A percentile compares a stretch with the other conserved stretches of the same genome.
Conservation (phyloP, 2,797 vertebrate genomes). For the Cynopterus sphinx region DNA sequence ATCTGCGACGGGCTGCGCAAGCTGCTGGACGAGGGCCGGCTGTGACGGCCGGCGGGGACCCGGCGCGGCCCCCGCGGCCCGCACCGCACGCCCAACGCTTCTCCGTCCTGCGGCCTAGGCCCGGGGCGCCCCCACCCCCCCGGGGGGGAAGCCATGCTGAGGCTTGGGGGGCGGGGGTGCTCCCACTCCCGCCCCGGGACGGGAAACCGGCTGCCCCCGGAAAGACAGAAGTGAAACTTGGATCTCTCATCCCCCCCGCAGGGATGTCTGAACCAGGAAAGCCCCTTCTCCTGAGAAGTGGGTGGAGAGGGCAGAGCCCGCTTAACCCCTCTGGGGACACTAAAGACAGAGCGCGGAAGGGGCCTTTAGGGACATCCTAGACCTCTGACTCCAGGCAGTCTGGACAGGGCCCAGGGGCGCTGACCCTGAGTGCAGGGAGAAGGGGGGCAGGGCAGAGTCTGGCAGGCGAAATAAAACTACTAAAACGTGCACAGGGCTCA, state of each 20-base stretch:
- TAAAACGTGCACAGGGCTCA: slow-evolving; percentile 58
- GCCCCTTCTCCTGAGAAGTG: background rate
- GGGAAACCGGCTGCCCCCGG: slow-evolving; percentile 61
- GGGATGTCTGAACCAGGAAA: slow-evolving; percentile 42
- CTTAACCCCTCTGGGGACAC: background rate
- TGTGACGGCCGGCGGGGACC: slow-evolving; percentile 77
- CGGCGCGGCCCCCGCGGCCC: background rate
- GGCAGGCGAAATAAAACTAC: slow-evolving; percentile 71
- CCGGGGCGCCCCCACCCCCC: background rate
- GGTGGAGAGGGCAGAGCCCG: background rate
- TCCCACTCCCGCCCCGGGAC: slow-evolving; percentile 31
- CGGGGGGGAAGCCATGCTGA: background rate
- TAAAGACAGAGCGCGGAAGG: background rate
- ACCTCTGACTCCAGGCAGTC: background rate
- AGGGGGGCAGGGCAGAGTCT: background rate
- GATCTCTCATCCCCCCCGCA: background rate
- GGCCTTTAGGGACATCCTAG: background rate
- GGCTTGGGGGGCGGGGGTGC: background rate
- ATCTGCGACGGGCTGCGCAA: slow-evolving; percentile 92
- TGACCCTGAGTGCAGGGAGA: background rate
- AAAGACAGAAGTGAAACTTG: slow-evolving; percentile 74
- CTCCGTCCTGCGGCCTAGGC: background rate
- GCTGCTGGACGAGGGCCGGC: slow-evolving; percentile 91
- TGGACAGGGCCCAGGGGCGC: background rate
- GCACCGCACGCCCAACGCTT: too few relatives aligned